A percentile compares a stretch with the other conserved stretches of the same genome.
Conservation (phyloP, 1,140 invertebrate genomes). For the Euwallacea similis region DNA sequence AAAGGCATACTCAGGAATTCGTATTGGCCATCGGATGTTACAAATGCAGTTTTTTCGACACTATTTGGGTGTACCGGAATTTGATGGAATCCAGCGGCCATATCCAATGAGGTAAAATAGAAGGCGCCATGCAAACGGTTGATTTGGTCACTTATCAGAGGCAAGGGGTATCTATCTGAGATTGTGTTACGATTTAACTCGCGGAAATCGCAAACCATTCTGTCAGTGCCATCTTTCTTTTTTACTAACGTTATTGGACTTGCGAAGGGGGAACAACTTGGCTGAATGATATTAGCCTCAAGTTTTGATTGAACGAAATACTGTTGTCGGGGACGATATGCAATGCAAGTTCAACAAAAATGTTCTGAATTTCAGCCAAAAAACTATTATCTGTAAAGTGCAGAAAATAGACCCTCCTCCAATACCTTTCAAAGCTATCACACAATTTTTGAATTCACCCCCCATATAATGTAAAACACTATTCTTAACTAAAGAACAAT, state of each 20-base stretch:
- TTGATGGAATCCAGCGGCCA: slow-evolving; percentile 44
- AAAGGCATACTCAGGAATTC: slow-evolving; percentile 55
- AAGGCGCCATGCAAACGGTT: slow-evolving; percentile 12
- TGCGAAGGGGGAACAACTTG: slow-evolving; percentile 18
- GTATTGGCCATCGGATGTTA: slow-evolving; percentile 51
- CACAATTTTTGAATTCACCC: background rate
- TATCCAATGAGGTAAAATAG: slow-evolving; percentile 45
- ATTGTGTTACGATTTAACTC: slow-evolving; percentile 46
- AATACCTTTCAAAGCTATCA: slow-evolving; percentile 8
- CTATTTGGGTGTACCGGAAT: slow-evolving; percentile 47
- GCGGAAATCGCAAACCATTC: slow-evolving; percentile 44
- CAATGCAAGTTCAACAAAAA: slow-evolving; percentile 1
- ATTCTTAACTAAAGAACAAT: slow-evolving; percentile 6
- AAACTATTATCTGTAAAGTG: slow-evolving; percentile 2
- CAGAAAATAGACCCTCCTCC: background rate
- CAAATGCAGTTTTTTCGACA: slow-evolving; percentile 45
- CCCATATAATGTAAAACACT: background rate
- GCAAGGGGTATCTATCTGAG: slow-evolving; percentile 53
- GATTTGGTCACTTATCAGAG: slow-evolving; percentile 23
- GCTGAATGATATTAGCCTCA: slow-evolving; percentile 11
- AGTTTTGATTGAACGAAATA: background rate
- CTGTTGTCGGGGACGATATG: background rate
- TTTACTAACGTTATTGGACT: slow-evolving; percentile 16
- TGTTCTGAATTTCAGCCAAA: background rate
- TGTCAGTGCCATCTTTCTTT: slow-evolving; percentile 40